phyloP scores from a whole-genome alignment of 2,888 invertebrate species.

The Tribolium freemani region DNA sequence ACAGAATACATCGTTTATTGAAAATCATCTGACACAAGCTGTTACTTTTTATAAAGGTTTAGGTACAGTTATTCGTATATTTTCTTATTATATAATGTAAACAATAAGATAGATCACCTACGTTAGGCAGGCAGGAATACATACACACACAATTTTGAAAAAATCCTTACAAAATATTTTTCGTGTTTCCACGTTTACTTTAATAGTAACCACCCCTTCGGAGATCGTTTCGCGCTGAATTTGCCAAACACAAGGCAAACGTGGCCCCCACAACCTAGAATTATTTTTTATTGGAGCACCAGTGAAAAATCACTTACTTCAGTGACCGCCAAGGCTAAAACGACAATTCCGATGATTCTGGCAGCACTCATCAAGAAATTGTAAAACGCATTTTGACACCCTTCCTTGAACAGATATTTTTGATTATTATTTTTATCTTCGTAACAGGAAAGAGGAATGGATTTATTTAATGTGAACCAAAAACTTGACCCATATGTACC shows the following conservation, averaged over 20 bases:
- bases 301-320: conserved; percentile 45
- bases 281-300: not conserved
- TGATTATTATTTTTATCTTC: conserved; percentile 28
- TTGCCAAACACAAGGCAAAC: conserved; percentile 51
- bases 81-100: not conserved
- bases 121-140: not conserved
- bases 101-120: no score
- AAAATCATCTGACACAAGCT: not conserved
- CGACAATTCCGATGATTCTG: conserved; percentile 49
- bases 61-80: not conserved
- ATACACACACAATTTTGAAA: not conserved
- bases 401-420: conserved; percentile 3
- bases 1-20: not conserved
- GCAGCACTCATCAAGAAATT: conserved; percentile 45
- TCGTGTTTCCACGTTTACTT: no score
- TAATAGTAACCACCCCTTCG: conserved; percentile 14
- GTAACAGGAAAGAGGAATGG: conserved; percentile 5
- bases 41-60: not conserved
- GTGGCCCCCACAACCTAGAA: conserved; percentile 52
- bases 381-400: conserved; percentile 45
- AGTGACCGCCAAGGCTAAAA: conserved; percentile 48
- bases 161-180: no score
- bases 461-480: conserved; percentile 10
- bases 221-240: conserved; percentile 50
- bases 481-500: conserved; percentile 41